These are phyloP conservation scores for Archivesica marissinica DNA, from an alignment of 1,140 invertebrate genomes.

Conservation along the genomic window DNA sequence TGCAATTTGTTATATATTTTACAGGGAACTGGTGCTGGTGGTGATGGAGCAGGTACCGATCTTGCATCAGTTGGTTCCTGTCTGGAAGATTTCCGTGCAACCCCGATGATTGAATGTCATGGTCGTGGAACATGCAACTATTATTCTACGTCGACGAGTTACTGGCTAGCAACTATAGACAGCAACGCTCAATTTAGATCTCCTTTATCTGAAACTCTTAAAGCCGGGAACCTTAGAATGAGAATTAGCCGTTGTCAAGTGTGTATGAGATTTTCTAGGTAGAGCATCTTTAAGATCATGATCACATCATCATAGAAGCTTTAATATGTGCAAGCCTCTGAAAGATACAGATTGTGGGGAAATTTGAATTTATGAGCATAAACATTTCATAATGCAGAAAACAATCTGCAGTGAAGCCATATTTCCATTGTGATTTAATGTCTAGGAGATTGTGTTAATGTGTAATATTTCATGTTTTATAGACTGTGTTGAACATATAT, in stretches of 20 bases:
- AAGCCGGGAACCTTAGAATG: constrained; percentile 92
- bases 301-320: constrained; percentile 9
- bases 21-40: constrained; percentile 92
- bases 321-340: neutral
- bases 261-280: constrained; percentile 88
- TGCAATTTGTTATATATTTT: constrained; percentile 43
- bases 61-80: constrained; percentile 97
- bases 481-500: constrained; percentile 19
- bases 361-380: neutral
- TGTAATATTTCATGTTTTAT: constrained; percentile 32
- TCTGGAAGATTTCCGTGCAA: constrained; percentile 96
- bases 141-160: constrained; percentile 91
- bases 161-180: constrained; percentile 98
- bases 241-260: constrained; percentile 97
- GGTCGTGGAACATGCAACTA: constrained; percentile 83
- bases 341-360: neutral
- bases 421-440: constrained; percentile 20
- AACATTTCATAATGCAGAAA: neutral
- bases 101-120: constrained; percentile 96
- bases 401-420: neutral
- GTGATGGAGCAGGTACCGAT: constrained; percentile 97
- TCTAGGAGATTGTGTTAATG: neutral
- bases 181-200: constrained; percentile 89
- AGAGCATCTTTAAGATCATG: constrained; percentile 25
- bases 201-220: constrained; percentile 96